These are phyloP conservation scores for Eudyptes chrysolophus DNA, from an alignment of 2,113 vertebrate genomes.

Conservation along the genomic window DNA sequence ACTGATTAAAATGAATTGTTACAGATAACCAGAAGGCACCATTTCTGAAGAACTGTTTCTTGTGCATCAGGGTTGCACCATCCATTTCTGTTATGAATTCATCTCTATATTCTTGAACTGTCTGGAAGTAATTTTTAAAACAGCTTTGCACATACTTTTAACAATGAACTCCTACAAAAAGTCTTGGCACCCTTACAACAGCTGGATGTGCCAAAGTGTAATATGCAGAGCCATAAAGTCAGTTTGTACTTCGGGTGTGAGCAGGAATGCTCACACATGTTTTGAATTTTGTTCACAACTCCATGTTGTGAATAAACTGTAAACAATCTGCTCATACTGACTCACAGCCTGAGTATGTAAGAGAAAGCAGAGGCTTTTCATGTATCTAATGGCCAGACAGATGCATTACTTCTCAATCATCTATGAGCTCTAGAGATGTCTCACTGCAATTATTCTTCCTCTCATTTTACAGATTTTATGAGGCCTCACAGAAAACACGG, in stretches of 20 bases:
- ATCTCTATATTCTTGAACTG: neutral
- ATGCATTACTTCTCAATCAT: neutral
- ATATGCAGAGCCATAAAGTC: neutral
- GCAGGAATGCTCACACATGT: neutral
- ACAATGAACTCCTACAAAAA: neutral
- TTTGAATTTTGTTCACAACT: slow-evolving; percentile 43
- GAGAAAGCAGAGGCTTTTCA: slow-evolving; percentile 9
- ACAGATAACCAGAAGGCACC: neutral
- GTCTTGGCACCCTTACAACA: neutral
- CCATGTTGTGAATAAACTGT: slow-evolving; percentile 20
- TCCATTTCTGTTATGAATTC: neutral
- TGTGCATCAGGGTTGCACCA: neutral
- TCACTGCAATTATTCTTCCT: neutral
- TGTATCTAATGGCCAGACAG: neutral
- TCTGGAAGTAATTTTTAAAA: neutral
- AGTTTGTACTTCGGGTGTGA: slow-evolving; percentile 11
- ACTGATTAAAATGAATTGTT: neutral
- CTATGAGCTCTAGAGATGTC: neutral
- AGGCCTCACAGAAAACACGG: neutral
- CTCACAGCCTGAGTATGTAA: slow-evolving; percentile 2
- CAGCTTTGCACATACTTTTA: neutral
- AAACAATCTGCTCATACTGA: slow-evolving; percentile 47
- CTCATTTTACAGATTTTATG: slow-evolving; percentile 1
- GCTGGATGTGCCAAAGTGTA: neutral
- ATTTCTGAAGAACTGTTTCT: neutral